These are phyloP conservation scores for Calameuta idolon DNA, from an alignment of 2,888 invertebrate species.

Conservation along the genomic window DNA sequence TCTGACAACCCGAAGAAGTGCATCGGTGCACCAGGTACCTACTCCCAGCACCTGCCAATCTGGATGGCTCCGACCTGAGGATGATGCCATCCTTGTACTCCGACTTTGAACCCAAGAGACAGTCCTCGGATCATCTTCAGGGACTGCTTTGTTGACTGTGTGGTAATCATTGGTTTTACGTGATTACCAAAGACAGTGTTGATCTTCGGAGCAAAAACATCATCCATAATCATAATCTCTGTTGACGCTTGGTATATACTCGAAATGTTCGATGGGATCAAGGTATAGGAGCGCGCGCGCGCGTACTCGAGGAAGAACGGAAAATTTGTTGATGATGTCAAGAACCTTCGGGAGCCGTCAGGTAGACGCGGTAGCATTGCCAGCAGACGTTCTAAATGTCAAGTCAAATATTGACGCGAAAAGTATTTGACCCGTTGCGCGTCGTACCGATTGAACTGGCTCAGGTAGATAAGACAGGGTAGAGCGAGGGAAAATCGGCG, in stretches of 20 bases:
- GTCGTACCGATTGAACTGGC: background rate
- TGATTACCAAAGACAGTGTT: background rate
- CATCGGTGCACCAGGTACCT: background rate
- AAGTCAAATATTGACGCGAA: constrained; percentile 41
- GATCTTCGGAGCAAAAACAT: background rate
- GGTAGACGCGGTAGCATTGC: background rate
- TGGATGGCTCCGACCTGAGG: background rate
- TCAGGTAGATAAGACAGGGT: background rate
- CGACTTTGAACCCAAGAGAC: background rate
- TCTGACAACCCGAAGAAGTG: background rate
- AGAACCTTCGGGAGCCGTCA: background rate
- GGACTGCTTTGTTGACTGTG: background rate
- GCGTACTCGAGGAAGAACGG: background rate
- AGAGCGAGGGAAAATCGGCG: background rate
- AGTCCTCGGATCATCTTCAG: background rate
- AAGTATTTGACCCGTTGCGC: constrained; percentile 34
- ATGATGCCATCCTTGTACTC: background rate
- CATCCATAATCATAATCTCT: background rate
- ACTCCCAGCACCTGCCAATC: constrained; percentile 2
- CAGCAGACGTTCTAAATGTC: constrained; percentile 39
- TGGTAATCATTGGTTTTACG: background rate
- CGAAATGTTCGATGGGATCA: background rate
- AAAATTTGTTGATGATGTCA: background rate
- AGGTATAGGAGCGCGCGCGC: background rate
- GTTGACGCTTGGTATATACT: too few species aligned